A percentile compares a stretch with the other conserved stretches of the same genome.
phyloP scores from a whole-genome alignment of 2,113 vertebrate genomes.

The Chiloscyllium plagiosum region DNA sequence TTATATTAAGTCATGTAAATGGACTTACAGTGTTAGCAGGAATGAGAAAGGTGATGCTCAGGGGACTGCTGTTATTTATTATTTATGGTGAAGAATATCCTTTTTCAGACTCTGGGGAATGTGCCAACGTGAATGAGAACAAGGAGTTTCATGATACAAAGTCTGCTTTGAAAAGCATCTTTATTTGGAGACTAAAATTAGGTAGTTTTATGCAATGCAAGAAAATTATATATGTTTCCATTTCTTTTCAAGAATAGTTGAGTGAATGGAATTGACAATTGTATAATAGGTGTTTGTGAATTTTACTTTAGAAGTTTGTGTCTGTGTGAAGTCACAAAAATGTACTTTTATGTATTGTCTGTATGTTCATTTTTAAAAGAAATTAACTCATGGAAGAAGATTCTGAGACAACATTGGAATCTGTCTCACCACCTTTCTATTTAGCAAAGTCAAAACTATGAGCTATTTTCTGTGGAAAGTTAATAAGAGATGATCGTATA shows the following conservation, averaged over 20 bases:
- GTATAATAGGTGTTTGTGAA: neutral
- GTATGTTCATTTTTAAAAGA: neutral
- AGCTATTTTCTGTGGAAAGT: neutral
- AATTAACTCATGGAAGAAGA: neutral
- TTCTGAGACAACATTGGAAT: neutral
- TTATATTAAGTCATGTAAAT: conserved; percentile 24
- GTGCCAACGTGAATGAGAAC: conserved; percentile 1
- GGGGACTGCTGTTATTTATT: conserved; percentile 21
- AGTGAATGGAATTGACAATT: neutral
- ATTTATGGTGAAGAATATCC: conserved; percentile 27
- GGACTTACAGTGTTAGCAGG: neutral
- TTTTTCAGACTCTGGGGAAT: neutral
- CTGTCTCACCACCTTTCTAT: neutral
- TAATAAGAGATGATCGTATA: neutral
- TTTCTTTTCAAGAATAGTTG: conserved; percentile 6
- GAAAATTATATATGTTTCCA: neutral
- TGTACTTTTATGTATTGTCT: neutral
- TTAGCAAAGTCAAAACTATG: neutral
- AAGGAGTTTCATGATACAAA: neutral
- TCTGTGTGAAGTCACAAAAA: conserved; percentile 12
- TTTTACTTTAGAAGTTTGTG: neutral
- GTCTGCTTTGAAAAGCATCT: conserved; percentile 1
- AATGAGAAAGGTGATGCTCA: conserved; percentile 23
- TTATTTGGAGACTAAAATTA: neutral
- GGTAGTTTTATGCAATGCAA: neutral